Base-by-base conservation (phyloP, 2,888 invertebrate genomes). In the Lissocephala sabroskyi region DNA sequence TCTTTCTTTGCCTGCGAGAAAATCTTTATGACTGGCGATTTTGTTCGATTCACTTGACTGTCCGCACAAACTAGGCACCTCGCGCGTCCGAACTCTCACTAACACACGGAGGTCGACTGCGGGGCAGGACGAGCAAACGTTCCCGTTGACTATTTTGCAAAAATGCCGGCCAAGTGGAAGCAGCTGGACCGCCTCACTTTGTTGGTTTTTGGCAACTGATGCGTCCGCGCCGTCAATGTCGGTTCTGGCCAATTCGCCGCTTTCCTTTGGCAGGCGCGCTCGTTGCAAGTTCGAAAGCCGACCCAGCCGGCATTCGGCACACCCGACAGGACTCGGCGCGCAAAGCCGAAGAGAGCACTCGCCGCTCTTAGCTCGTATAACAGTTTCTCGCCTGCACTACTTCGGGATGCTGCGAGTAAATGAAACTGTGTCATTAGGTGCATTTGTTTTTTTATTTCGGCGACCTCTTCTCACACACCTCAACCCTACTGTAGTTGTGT, bases 361-460 rank as follows among this genome's bases (percentile, higher is more conserved):
- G n/a, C 6, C 37, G 41, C 60, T 63, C 60, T 60, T 49, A 18
- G 19, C 9, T 11, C 13, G 41, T 60, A 60, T 60, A 59, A 60
- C 59, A 59, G 59, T 60, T 60, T 51, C 17, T 28, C 35, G 9
- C 3, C n/a, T 33, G 7, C 40, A 23, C 28, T 26, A 28, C 33
- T 41, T 29, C 29, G 44, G 39, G 41, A 47, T 39, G 43, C 44
- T 52, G 39, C 37, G 56, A 58, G 50, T 62, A n/a, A n/a, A 55
- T 57, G 51, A 71, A 73, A 74, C 63, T 73, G 75, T 73, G 71
- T 73, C 71, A 73, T 73, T 73, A 73, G 71, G 71, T 75, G 71
- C 71, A 74, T 75, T 73, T 73, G 71, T 74, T 74, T 71, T 74
- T 63, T 60, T 62, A 62, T 71, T 63, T 56, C 47, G 13, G 36